Percentiles rank a stretch among this genome's conserved stretches.
These are phyloP conservation scores for Mormyrops attenuatus DNA, from an alignment of 2,797 vertebrate genomes.

Conservation along the genomic window DNA sequence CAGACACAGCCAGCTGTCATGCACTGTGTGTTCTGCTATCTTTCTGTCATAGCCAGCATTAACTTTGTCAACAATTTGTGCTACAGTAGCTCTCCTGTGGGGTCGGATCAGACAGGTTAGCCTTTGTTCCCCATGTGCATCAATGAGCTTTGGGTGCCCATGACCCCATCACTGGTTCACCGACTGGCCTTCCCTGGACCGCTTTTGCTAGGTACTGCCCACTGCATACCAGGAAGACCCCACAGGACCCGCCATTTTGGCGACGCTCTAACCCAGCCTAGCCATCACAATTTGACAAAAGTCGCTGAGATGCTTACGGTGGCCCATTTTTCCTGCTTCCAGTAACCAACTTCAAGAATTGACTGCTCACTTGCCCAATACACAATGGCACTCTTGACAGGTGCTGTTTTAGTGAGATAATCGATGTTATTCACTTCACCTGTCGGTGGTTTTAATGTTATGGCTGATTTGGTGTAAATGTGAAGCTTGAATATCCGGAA, in stretches of 20 bases:
- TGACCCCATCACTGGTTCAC: not conserved
- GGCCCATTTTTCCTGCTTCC: not conserved
- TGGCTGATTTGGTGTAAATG: not conserved
- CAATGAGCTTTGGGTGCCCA: not conserved
- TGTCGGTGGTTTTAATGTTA: not conserved
- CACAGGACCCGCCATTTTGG: not conserved
- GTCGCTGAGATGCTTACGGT: not conserved
- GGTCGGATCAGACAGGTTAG: not conserved
- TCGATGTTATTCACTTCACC: not conserved
- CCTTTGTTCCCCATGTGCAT: not conserved
- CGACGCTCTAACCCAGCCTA: not conserved
- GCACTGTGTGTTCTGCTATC: not conserved
- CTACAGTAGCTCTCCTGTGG: not conserved
- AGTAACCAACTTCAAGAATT: not conserved
- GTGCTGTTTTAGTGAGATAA: not conserved
- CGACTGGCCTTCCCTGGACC: not conserved
- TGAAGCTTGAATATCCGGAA: not conserved
- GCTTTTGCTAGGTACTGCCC: not conserved
- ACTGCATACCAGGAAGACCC: not conserved
- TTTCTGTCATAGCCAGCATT: not conserved
- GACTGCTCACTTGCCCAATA: not conserved
- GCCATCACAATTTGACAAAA: not conserved
- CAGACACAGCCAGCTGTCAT: not conserved
- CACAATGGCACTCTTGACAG: not conserved
- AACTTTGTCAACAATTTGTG: not conserved